Evolutionary conservation across 2,888 invertebrate species (phyloP).

Genomic region (Caenorhabditis sulstoni): DNA sequence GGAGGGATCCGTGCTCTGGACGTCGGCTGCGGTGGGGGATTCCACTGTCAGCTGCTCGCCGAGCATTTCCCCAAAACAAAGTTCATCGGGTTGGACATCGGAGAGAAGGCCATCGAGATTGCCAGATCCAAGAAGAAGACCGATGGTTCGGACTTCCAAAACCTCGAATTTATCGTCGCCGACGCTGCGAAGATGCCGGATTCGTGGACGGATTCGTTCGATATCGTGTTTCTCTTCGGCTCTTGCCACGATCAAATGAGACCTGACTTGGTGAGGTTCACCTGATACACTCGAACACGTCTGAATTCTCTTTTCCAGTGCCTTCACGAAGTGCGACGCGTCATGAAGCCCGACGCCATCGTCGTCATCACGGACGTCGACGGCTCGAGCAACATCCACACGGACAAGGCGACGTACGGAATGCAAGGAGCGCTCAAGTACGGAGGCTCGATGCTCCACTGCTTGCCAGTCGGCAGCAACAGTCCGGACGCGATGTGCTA

Average conservation of each 20-base stretch:
- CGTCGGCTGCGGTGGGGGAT: conserved; percentile 59
- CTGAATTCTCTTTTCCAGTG: conserved; percentile 54
- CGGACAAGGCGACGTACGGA: conserved; percentile 26
- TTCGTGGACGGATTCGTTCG: conserved; percentile 66
- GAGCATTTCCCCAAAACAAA: conserved; percentile 68
- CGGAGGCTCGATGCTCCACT: conserved; percentile 70
- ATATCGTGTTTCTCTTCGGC: conserved; percentile 73
- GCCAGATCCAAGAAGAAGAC: conserved; percentile 47
- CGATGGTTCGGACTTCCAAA: conserved; percentile 50
- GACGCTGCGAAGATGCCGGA: conserved; percentile 65
- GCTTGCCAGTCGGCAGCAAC: conserved; percentile 72
- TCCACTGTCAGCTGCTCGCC: conserved; percentile 54
- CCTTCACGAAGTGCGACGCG: conserved; percentile 70
- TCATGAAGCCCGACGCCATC: conserved; percentile 71
- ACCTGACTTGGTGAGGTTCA: conserved; percentile 68
- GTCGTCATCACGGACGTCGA: conserved; percentile 73
- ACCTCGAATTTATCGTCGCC: conserved; percentile 62
- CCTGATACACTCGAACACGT: background rate
- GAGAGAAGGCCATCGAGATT: conserved; percentile 58
- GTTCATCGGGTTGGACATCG: conserved; percentile 73
- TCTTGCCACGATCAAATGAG: conserved; percentile 75
- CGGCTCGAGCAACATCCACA: conserved; percentile 63
- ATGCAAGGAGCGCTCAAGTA: conserved; percentile 60
- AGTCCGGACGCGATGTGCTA: conserved; percentile 66
- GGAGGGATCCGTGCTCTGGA: conserved; percentile 65